These are phyloP conservation scores for Lagopus muta DNA, from an alignment of 2,113 vertebrate genomes.

Conservation along the genomic window DNA sequence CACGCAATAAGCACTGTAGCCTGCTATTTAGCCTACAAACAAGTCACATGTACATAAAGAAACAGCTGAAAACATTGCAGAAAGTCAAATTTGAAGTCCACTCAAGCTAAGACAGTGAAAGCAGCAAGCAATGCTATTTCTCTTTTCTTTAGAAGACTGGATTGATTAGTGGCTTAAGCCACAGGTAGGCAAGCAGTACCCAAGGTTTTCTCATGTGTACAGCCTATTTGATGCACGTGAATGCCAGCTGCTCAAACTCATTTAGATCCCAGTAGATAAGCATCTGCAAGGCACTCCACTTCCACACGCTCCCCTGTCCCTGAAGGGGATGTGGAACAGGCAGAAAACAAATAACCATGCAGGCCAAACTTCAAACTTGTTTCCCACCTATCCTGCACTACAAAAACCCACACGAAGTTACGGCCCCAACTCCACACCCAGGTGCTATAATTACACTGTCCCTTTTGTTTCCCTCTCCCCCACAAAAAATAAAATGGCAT, in stretches of 20 bases:
- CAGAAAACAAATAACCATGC: neutral
- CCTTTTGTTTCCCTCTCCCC: neutral
- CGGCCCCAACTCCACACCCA: neutral
- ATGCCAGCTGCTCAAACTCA: neutral
- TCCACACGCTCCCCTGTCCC: neutral
- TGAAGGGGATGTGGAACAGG: neutral
- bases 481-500: neutral
- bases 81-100: accelerated
- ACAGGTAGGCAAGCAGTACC: neutral
- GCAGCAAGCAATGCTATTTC: neutral
- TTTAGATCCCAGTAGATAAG: neutral
- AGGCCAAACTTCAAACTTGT: neutral
- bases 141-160: neutral
- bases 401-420: neutral
- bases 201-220: neutral
- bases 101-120: neutral
- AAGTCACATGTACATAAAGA: neutral
- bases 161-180: neutral
- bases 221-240: neutral
- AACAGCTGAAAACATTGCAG: neutral
- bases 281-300: neutral
- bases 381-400: neutral
- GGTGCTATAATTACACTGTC: neutral
- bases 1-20: neutral
- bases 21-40: neutral